Base-by-base conservation (phyloP, 2,888 invertebrate species). In the Mesorhabditis belari region DNA sequence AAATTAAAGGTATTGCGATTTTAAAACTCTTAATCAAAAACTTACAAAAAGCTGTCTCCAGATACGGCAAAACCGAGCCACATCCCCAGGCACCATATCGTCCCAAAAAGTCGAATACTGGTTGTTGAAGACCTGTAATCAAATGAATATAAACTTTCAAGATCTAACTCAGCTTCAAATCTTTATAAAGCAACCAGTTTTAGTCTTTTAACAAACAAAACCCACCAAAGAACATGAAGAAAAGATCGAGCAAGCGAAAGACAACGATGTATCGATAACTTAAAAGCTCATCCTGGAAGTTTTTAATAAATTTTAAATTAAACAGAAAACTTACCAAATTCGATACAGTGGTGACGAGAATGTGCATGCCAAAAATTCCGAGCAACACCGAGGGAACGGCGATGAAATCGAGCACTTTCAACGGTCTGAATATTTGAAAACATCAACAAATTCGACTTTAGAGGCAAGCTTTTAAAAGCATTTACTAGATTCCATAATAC, bases 281-380 rank as follows among this genome's bases (percentile, higher is more conserved):
- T 17, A 71, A 57, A 2, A 77, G 60, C 49, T 77, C 77, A 57
- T 77, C 77, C 74, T 74, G 56, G 53, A 66, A 64, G 19, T 12
- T 23, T 5, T 51, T 21, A 5, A 56, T 25, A 56, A 12, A 12
- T 44, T n/a, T 9, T 12, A n/a, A 12, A 9, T 17, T 54, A 25
- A 58, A 55, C 21, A 25, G 17, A 9, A 2, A 3, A 56, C 57
- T 51, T 53, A 72, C 73, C 66, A 77, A 61, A 60, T 74, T 66
- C 6, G 75, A 74, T 9, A 77, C 73, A 3, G 77, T 77, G 4
- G 74, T 77, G n/a, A 78, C 77, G n/a, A 78, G 65, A 58, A 78
- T 77, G 60, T 78, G 78, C n/a, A 71, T 77, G n/a, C 78, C 78
- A 61, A 77, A 78, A 60, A 78, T 78, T 49, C 78, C 78, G 28